Evolutionary conservation across 2,797 vertebrate genomes (phyloP).

Genomic region (Chaetophractus vellerosus): DNA sequence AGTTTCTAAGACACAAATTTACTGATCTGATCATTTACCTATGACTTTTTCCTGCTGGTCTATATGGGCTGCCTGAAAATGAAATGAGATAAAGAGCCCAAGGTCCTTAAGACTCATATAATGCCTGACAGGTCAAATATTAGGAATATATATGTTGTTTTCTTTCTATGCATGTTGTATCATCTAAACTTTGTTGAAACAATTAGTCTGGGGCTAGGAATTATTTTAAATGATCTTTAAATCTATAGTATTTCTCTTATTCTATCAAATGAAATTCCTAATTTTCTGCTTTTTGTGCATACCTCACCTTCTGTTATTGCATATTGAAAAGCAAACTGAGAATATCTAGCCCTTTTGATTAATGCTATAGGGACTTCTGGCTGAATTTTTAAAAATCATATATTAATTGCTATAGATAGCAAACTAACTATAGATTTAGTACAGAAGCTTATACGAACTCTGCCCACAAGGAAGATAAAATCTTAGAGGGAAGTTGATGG

Average conservation of each 20-base stretch:
- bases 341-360: not conserved
- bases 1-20: not conserved
- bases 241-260: not conserved
- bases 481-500: not conserved
- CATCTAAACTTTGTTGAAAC: constrained; percentile 28
- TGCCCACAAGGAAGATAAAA: constrained; percentile 23
- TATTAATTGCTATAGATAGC: constrained; percentile 9
- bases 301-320: not conserved
- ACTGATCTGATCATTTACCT: constrained; percentile 5
- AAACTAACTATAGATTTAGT: constrained; percentile 46
- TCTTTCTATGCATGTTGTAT: not conserved
- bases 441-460: not conserved
- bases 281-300: not conserved
- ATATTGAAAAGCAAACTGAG: not conserved
- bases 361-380: not conserved
- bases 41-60: not conserved
- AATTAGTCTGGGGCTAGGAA: not conserved
- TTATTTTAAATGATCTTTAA: not conserved
- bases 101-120: not conserved
- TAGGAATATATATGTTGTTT: not conserved
- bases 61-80: not conserved
- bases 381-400: constrained; percentile 52
- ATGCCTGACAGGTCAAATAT: not conserved
- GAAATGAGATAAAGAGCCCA: constrained; percentile 22
- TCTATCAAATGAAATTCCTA: not conserved